Percentiles rank a stretch among this genome's conserved stretches.
Evolutionary conservation across 2,888 invertebrate species (phyloP).

Genomic region (Thera obeliscata): DNA sequence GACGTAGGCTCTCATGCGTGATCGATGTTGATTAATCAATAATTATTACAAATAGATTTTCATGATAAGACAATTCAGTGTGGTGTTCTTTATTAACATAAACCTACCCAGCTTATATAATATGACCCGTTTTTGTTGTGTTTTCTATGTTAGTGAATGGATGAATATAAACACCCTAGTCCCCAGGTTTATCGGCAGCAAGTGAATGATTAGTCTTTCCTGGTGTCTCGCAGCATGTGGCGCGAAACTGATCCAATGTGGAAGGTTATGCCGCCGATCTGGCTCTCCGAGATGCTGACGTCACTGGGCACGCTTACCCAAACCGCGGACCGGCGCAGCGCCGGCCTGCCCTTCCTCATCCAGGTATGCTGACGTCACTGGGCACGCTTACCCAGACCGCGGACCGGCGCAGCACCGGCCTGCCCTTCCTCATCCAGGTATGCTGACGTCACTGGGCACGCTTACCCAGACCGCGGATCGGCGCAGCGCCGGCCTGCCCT

Average conservation of each 20-base stretch:
- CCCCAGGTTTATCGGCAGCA: too few species aligned
- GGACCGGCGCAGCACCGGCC: slow-evolving; percentile 2
- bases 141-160: too few species aligned
- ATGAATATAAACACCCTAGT: too few species aligned
- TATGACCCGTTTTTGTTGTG: too few species aligned
- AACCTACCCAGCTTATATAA: too few species aligned
- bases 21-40: too few species aligned
- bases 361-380: slow-evolving; percentile 79
- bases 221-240: slow-evolving; percentile 19
- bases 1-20: too few species aligned
- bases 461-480: slow-evolving; percentile 88
- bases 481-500: slow-evolving; percentile 97
- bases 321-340: slow-evolving; percentile 93
- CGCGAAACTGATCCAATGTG: not conserved
- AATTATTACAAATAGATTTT: too few species aligned
- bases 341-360: slow-evolving; percentile 96
- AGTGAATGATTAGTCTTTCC: too few species aligned
- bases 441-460: slow-evolving; percentile 48
- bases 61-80: too few species aligned
- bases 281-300: not conserved
- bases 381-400: not conserved
- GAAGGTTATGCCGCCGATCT: not conserved
- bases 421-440: too few species aligned
- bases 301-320: slow-evolving; percentile 55
- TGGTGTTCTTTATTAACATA: too few species aligned